phyloP scores from a whole-genome alignment of 2,113 vertebrate genomes.

The human (Homo sapiens) region GRCh38 chr17:60891001-60891500 shows the following conservation, averaged over 20 bases:
- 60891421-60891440: not conserved
- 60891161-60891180: conserved; percentile 57
- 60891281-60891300: conserved; percentile 24
- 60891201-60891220: conserved; percentile 25
- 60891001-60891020: conserved; percentile 5
- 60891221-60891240: conserved; percentile 56
- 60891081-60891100: conserved; percentile 35
- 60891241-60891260: not conserved
- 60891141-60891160: conserved; percentile 58
- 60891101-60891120: conserved; percentile 42
- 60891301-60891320: not conserved
- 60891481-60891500: not conserved
- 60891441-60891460: not conserved
- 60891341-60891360: not conserved
- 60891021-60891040: not conserved
- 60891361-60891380: not conserved
- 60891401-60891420: not conserved
- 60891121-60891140: conserved; percentile 45
- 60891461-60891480: not conserved
- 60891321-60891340: not conserved
- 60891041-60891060: not conserved
- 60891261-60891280: conserved; percentile 19
- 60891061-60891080: not conserved
- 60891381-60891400: not conserved
- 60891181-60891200: conserved; percentile 63